Evolutionary conservation across 2,888 invertebrate genomes (phyloP).

Genomic region (Cataglyphis cursor): DNA sequence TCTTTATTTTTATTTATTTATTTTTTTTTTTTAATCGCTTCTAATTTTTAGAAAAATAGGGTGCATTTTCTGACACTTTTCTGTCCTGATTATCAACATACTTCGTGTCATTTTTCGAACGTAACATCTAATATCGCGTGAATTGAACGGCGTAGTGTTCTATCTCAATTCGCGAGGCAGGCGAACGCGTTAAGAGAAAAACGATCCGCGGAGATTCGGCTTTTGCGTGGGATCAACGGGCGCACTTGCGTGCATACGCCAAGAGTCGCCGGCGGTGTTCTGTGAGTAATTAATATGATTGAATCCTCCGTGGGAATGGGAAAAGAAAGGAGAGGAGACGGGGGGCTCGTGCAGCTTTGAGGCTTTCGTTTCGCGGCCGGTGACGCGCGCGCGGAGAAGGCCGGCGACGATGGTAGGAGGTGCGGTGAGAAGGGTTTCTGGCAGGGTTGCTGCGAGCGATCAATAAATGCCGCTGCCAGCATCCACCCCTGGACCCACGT

Average conservation of each 20-base stretch:
- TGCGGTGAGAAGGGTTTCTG: conserved; percentile 71
- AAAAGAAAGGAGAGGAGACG: background rate
- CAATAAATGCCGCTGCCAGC: conserved; percentile 85
- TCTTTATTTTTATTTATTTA: background rate
- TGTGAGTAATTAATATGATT: conserved; percentile 83
- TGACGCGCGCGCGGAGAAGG: conserved; percentile 62
- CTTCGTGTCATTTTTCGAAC: background rate
- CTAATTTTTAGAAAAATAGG: background rate
- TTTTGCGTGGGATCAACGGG: conserved; percentile 31
- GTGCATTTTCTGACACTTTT: background rate
- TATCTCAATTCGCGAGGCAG: background rate
- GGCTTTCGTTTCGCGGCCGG: conserved; percentile 63
- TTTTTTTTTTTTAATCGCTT: background rate
- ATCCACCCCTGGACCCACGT: conserved; percentile 81
- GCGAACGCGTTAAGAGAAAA: conserved; percentile 15
- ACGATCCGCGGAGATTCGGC: conserved; percentile 27
- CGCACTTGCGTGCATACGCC: conserved; percentile 53
- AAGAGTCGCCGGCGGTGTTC: conserved; percentile 70
- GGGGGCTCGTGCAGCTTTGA: conserved; percentile 65
- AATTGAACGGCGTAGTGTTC: background rate
- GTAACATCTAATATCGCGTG: background rate
- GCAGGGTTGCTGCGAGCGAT: conserved; percentile 84
- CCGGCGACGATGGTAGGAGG: conserved; percentile 53
- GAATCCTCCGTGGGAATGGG: conserved; percentile 68
- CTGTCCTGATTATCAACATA: background rate